Evolutionary conservation across 2,113 vertebrate genomes (phyloP), one percentile per base, ranked within the genome.

Genomic region (Pseudorasbora parva): DNA sequence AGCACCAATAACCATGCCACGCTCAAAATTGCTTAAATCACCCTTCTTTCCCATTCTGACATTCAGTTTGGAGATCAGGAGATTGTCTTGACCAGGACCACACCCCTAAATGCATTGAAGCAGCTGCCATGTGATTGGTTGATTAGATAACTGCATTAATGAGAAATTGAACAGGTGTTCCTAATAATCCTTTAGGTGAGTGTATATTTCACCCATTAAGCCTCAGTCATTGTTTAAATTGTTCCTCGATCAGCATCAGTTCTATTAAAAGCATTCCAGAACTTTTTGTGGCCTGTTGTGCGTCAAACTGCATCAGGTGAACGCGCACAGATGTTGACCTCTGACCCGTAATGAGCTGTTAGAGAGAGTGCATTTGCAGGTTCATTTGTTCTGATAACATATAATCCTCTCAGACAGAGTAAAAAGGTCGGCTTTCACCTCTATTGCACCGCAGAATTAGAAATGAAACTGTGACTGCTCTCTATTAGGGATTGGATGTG

Each of bases 361-460:
- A 69, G 77, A 59, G 60, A 69, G 12, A 81, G 64, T 71, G 78
- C 78, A 54, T 51, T 76, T 51, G 4, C 49, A 71, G 81, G 33
- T 84, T 80, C 54, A 72, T 74, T 79, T 73, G 76, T 56, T 51
- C 41, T 80, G 75, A 71, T 82, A 25, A 60, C 79, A 59, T 19
- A 30, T 85, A 85, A 87, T 85, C 83, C 33, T 81, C 74, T 84
- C 66, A 66, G 78, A 51, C 62, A 33, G 60, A 69, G 64, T n/a
- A 56, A 49, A 69, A 80, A 66, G 78, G 60, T 80, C 78, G 25
- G 41, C 57, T 57, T 79, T 57, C 45, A 77, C 69, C 71, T 87
- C 78, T 54, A 54, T 79, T 45, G 15, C 45, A 27, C 60, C 11
- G 45, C 30, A 56, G 78, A 78, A 56, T 71, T 84, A 81, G 86